These are phyloP conservation scores for Chrysomela aeneicollis DNA, from an alignment of 2,888 invertebrate genomes.

Conservation along the genomic window DNA sequence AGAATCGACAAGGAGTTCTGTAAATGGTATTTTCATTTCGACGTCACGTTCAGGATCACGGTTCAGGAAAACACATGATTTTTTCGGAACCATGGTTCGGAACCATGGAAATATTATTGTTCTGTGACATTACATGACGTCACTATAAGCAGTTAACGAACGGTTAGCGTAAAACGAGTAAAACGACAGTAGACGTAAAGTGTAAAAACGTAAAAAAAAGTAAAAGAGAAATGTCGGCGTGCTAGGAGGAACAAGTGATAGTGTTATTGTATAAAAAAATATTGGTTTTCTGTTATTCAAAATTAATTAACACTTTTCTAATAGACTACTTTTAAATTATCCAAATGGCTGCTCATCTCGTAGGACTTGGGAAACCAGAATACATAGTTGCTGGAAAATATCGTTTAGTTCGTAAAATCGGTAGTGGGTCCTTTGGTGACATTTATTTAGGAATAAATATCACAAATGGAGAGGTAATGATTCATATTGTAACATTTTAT, in stretches of 20 bases:
- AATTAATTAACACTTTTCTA: constrained; percentile 58
- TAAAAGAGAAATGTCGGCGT: constrained; percentile 68
- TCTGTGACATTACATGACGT: too few species aligned
- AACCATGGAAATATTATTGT: too few species aligned
- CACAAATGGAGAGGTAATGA: constrained; percentile 86
- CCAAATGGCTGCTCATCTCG: constrained; percentile 58
- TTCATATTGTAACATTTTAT: constrained; percentile 12
- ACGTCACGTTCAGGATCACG: too few species aligned
- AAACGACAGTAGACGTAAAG: too few species aligned
- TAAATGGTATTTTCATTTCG: too few species aligned
- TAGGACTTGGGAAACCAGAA: constrained; percentile 66
- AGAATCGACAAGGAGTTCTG: too few species aligned
- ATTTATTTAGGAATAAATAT: constrained; percentile 96
- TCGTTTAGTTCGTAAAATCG: constrained; percentile 95
- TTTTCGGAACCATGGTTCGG: too few species aligned
- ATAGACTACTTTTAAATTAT: constrained; percentile 56
- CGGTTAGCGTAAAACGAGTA: too few species aligned
- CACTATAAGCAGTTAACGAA: too few species aligned
- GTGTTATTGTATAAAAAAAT: constrained; percentile 60
- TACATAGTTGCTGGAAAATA: constrained; percentile 92
- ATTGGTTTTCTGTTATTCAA: constrained; percentile 58
- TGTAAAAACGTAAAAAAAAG: too few species aligned
- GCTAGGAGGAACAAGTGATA: constrained; percentile 63
- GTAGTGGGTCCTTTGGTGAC: constrained; percentile 99
- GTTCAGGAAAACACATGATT: too few species aligned